Evolutionary conservation across 2,888 invertebrate genomes (phyloP).

Genomic region (Pterobdella sp.): DNA sequence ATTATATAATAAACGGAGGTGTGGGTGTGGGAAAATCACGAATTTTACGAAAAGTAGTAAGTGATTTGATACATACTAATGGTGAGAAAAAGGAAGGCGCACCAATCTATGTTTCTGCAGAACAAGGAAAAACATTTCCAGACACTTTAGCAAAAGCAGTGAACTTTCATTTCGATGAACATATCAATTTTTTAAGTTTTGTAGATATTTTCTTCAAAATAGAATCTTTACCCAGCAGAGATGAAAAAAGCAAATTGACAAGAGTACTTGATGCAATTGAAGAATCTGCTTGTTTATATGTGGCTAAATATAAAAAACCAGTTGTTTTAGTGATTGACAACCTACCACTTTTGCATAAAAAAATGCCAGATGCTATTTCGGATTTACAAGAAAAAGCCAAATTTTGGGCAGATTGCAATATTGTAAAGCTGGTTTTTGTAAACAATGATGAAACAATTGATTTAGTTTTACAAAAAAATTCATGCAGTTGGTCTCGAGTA

Average conservation of each 20-base stretch:
- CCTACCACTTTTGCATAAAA: slow-evolving; percentile 25
- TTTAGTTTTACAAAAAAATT: slow-evolving; percentile 30
- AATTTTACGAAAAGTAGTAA: slow-evolving; percentile 33
- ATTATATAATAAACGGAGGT: slow-evolving; percentile 37
- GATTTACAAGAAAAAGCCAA: slow-evolving; percentile 38
- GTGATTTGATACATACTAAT: slow-evolving; percentile 29
- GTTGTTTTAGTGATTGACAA: slow-evolving; percentile 39
- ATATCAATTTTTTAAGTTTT: slow-evolving; percentile 36
- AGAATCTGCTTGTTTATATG: slow-evolving; percentile 34
- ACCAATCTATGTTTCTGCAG: slow-evolving; percentile 35
- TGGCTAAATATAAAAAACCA: slow-evolving; percentile 28
- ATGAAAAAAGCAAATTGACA: slow-evolving; percentile 32
- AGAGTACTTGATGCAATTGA: slow-evolving; percentile 38
- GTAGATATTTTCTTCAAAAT: slow-evolving; percentile 36
- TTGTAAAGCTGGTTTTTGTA: slow-evolving; percentile 37
- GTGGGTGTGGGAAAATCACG: slow-evolving; percentile 38
- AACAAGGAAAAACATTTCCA: slow-evolving; percentile 36
- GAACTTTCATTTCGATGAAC: slow-evolving; percentile 37
- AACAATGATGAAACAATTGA: slow-evolving; percentile 34
- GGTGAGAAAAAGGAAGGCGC: slow-evolving; percentile 32
- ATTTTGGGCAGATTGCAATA: slow-evolving; percentile 39
- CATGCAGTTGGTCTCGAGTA: slow-evolving; percentile 37
- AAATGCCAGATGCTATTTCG: slow-evolving; percentile 33
- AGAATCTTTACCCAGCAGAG: slow-evolving; percentile 33
- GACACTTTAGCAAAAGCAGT: slow-evolving; percentile 36